phyloP scores from a whole-genome alignment of 2,888 invertebrate genomes.

The Girardia tigrina region DNA sequence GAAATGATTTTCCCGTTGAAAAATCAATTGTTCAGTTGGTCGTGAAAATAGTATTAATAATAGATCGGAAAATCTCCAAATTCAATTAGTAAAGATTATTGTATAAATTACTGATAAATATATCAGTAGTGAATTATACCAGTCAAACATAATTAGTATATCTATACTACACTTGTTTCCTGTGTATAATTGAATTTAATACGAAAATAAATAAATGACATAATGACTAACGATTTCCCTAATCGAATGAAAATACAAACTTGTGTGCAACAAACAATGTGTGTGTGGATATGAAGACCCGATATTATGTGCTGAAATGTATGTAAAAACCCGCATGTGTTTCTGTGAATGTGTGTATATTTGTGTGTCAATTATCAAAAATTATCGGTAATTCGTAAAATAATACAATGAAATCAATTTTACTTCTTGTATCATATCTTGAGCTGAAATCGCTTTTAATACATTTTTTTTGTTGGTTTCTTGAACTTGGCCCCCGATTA shows the following conservation, averaged over 20 bases:
- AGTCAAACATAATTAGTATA: too few relatives aligned
- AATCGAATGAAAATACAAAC: not conserved
- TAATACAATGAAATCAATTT: not conserved
- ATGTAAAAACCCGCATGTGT: not conserved
- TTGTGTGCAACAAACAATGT: not conserved
- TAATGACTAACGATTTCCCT: too few relatives aligned
- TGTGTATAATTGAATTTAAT: too few relatives aligned
- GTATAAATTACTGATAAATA: too few relatives aligned
- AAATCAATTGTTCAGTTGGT: too few relatives aligned
- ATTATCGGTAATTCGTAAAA: not conserved
- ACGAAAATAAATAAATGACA: too few relatives aligned
- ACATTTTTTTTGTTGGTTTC: constrained; percentile 96
- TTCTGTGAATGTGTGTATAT: not conserved
- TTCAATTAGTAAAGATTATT: too few relatives aligned
- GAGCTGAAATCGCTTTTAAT: constrained; percentile 86
- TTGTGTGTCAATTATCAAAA: not conserved
- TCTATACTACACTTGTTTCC: too few relatives aligned
- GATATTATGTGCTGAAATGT: not conserved
- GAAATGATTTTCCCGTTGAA: too few relatives aligned
- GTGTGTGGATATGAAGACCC: not conserved
- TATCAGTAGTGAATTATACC: too few relatives aligned
- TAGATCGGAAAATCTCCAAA: too few relatives aligned
- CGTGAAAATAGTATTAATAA: too few relatives aligned
- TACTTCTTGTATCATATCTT: constrained; percentile 96
- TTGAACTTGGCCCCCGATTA: constrained; percentile 87